Percentiles rank a stretch among this genome's conserved stretches.
These are phyloP conservation scores for Ispidina lecontei DNA, from an alignment of 2,797 vertebrate genomes.

Conservation along the genomic window DNA sequence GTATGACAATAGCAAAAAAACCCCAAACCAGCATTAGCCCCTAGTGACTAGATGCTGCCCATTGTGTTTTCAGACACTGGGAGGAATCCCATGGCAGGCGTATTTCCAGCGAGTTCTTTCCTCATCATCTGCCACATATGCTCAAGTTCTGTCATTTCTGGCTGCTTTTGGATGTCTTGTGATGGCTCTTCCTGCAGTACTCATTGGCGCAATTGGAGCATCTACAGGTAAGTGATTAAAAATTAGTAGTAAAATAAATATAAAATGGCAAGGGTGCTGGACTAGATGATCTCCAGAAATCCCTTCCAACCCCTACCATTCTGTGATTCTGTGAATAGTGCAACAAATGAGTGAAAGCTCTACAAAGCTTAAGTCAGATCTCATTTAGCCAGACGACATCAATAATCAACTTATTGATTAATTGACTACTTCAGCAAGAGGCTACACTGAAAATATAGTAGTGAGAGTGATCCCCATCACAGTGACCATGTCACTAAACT, in stretches of 20 bases:
- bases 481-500: background rate
- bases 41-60: background rate
- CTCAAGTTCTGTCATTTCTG: conserved; percentile 94
- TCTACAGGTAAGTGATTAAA: conserved; percentile 87
- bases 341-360: background rate
- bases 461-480: background rate
- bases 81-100: conserved; percentile 97
- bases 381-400: background rate
- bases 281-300: no score
- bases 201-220: conserved; percentile 95
- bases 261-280: background rate
- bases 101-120: conserved; percentile 98
- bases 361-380: background rate
- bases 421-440: background rate
- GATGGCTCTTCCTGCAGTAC: conserved; percentile 93
- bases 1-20: background rate
- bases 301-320: no score
- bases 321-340: no score
- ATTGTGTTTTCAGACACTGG: conserved; percentile 87
- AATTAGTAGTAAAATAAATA: background rate
- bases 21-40: background rate
- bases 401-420: background rate
- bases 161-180: conserved; percentile 94
- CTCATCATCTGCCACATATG: conserved; percentile 94
- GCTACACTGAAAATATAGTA: background rate